Evolutionary conservation across 2,113 vertebrate genomes (phyloP).

Genomic region (Trinectes maculatus): DNA sequence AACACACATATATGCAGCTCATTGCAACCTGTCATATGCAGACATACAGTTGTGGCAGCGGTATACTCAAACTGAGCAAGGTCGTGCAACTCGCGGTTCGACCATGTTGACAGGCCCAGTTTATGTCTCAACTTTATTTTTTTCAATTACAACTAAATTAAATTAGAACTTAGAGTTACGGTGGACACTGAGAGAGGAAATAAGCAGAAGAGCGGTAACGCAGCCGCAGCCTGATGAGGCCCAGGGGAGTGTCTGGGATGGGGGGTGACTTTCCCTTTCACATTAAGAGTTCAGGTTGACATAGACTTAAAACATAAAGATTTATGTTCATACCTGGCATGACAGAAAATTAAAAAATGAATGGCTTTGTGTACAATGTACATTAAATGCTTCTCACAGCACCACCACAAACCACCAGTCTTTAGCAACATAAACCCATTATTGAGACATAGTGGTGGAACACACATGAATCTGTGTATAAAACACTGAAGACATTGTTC

Average conservation of each 20-base stretch:
- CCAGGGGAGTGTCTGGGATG: too few species aligned
- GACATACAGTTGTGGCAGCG: constrained; percentile 54
- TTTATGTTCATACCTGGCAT: too few species aligned
- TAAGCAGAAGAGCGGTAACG: too few species aligned
- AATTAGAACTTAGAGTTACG: too few species aligned
- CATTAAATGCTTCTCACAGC: not conserved
- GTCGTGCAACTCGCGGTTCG: constrained; percentile 14
- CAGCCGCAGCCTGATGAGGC: too few species aligned
- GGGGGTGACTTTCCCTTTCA: not conserved
- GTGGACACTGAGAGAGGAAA: too few species aligned
- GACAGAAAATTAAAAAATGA: not conserved
- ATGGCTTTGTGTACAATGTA: not conserved
- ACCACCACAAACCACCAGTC: not conserved
- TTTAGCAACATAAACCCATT: not conserved
- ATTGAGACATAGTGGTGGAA: not conserved
- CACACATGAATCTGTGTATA: not conserved
- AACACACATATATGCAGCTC: constrained; percentile 31
- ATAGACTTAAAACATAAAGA: not conserved
- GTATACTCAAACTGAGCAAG: constrained; percentile 64
- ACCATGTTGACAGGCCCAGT: not conserved
- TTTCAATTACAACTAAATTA: too few species aligned
- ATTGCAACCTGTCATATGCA: constrained; percentile 49
- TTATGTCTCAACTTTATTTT: too few species aligned
- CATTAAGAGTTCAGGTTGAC: not conserved
- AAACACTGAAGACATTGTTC: not conserved